Percentiles rank a stretch among this genome's conserved stretches.
Evolutionary conservation across 2,888 invertebrate species (phyloP).

Genomic region (Syrista parreyssii): DNA sequence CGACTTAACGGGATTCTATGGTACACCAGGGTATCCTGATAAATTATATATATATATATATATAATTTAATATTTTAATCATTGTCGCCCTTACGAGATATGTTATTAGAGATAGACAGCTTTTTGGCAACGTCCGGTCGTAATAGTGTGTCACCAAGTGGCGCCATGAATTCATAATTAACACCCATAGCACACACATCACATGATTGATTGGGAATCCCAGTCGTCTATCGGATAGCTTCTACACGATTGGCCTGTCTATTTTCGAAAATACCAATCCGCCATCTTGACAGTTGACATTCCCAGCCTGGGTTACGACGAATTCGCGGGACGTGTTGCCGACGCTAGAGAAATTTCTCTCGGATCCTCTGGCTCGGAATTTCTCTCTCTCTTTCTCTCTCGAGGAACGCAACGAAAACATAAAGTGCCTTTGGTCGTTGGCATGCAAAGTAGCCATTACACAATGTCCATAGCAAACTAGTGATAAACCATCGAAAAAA

Average conservation of each 20-base stretch:
- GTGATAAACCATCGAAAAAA: neutral
- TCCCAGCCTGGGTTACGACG: neutral
- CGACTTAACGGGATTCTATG: neutral
- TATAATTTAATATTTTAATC: neutral
- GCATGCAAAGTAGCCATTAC: constrained; percentile 7
- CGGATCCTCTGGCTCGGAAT: neutral
- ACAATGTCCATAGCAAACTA: constrained; percentile 1
- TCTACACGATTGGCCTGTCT: neutral
- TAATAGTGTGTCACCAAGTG: neutral
- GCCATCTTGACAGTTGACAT: constrained; percentile 8
- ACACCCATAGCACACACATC: neutral
- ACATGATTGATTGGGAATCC: neutral
- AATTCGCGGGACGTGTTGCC: constrained; percentile 1
- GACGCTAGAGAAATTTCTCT: constrained; percentile 10
- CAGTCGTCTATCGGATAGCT: neutral
- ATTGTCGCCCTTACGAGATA: neutral
- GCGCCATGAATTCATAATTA: neutral
- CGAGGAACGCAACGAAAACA: neutral
- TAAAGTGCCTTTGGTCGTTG: neutral
- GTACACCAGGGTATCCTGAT: neutral
- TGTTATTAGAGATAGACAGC: neutral
- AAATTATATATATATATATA: neutral
- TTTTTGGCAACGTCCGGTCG: neutral
- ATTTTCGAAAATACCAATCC: neutral
- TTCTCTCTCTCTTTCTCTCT: neutral